Conservation (phyloP, 2,797 vertebrate species). For the Limosa lapponica region DNA sequence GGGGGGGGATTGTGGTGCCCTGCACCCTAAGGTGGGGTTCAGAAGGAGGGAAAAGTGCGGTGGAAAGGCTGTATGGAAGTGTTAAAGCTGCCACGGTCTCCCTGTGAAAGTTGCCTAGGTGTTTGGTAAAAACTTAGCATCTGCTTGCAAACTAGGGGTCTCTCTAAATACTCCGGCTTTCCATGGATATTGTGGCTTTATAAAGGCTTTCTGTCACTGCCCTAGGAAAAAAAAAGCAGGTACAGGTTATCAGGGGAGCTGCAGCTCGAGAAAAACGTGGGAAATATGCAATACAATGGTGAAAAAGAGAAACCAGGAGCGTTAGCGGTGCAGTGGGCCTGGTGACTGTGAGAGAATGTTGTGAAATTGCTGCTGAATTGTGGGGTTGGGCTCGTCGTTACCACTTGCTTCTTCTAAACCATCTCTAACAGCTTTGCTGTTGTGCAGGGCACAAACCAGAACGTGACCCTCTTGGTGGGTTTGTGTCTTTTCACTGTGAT, state of each 20-base stretch:
- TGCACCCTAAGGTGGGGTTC: rapidly evolving
- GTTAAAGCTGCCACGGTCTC: background rate
- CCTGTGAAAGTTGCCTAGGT: background rate
- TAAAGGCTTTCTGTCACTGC: background rate
- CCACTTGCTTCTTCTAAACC: background rate
- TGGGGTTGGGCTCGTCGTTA: background rate
- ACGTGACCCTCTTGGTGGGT: rapidly evolving
- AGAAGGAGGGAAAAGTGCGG: background rate
- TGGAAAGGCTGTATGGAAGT: background rate
- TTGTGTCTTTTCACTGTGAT: too few species aligned
- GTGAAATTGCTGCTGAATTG: background rate
- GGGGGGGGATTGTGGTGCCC: background rate
- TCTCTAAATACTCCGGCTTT: rapidly evolving
- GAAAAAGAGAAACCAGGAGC: background rate
- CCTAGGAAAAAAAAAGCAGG: background rate
- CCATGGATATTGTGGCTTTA: rapidly evolving
- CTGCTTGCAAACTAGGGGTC: background rate
- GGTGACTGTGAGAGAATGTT: rapidly evolving
- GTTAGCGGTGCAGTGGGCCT: background rate
- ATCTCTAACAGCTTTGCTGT: background rate
- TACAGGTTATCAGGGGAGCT: background rate
- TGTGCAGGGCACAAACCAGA: background rate
- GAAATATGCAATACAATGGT: rapidly evolving
- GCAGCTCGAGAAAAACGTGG: background rate
- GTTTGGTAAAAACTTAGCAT: background rate